These are phyloP conservation scores for Epinotia bilunana DNA, from an alignment of 2,888 invertebrate species.

Conservation along the genomic window DNA sequence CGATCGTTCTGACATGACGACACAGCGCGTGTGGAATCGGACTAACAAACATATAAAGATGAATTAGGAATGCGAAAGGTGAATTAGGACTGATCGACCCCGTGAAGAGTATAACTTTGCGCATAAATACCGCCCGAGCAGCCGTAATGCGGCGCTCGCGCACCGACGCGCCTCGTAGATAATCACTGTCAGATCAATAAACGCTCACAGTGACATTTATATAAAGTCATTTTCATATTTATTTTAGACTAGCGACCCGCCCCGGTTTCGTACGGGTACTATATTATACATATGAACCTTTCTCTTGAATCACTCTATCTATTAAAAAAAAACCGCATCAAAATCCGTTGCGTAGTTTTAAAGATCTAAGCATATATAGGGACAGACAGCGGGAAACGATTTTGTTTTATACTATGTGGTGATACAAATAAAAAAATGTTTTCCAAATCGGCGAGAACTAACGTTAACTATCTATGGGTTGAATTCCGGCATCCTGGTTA, in stretches of 20 bases:
- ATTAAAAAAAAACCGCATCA: no score
- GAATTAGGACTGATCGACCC: neutral
- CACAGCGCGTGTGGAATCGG: neutral
- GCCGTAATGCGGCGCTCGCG: neutral
- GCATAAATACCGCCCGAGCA: neutral
- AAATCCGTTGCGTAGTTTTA: no score
- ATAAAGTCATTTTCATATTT: neutral
- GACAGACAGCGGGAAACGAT: no score
- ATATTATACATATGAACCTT: no score
- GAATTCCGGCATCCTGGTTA: neutral
- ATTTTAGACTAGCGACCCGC: no score
- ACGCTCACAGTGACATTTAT: neutral
- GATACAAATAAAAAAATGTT: neutral
- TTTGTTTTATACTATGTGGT: no score
- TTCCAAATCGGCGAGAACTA: no score
- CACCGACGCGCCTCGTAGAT: neutral
- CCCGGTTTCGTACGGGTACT: no score
- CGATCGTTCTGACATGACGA: neutral
- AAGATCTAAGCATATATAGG: no score
- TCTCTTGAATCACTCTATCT: no score
- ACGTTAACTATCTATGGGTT: neutral
- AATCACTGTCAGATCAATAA: slow-evolving; percentile 5
- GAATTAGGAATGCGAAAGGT: neutral
- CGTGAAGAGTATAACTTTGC: slow-evolving; percentile 7
- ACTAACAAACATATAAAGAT: neutral